Conservation (phyloP, 2,113 vertebrate genomes). For the Albula glossodonta region DNA sequence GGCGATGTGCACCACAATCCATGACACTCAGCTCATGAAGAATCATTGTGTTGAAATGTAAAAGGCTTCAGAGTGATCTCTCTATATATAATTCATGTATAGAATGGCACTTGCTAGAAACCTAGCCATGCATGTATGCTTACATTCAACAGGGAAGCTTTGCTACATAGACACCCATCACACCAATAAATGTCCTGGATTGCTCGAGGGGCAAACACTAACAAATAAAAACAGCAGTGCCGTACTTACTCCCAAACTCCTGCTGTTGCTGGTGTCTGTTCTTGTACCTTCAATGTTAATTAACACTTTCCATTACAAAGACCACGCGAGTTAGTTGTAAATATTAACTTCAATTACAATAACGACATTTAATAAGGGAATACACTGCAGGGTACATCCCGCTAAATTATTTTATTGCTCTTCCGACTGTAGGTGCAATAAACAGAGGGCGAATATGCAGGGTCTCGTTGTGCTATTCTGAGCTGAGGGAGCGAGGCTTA, state of each 20-base stretch:
- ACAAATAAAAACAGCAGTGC: background rate
- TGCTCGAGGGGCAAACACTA: background rate
- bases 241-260: background rate
- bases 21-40: too few relatives aligned
- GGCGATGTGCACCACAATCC: too few relatives aligned
- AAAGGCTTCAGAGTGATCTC: too few relatives aligned
- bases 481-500: background rate
- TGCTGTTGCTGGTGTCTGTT: background rate
- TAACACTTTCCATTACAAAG: conserved; percentile 13
- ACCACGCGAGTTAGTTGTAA: conserved; percentile 22
- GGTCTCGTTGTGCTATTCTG: background rate
- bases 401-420: background rate
- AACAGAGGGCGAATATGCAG: background rate
- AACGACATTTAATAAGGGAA: conserved; percentile 36
- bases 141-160: background rate
- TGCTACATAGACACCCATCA: background rate
- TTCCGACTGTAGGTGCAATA: background rate
- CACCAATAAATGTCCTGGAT: background rate
- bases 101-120: background rate
- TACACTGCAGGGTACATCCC: conserved; percentile 9
- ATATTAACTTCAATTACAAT: conserved; percentile 34
- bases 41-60: too few relatives aligned
- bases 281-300: conserved; percentile 14
- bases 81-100: background rate
- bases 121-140: background rate